phyloP scores from a whole-genome alignment of 2,888 invertebrate genomes.

The Ctena decussata region DNA sequence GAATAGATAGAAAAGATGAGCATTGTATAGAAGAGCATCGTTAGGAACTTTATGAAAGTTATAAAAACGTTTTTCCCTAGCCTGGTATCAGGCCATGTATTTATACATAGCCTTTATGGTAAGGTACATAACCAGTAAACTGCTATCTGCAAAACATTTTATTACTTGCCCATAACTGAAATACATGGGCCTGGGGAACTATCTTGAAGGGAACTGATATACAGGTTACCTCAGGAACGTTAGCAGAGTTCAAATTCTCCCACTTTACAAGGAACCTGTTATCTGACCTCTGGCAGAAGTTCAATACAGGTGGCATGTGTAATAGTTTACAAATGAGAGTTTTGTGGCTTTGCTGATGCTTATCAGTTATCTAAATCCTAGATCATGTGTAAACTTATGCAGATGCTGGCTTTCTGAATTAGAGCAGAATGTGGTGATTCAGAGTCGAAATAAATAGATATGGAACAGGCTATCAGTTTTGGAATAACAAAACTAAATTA shows the following conservation, averaged over 20 bases:
- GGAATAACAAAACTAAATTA: background rate
- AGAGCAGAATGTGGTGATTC: background rate
- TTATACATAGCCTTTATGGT: no score
- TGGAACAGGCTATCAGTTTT: background rate
- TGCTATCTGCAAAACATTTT: no score
- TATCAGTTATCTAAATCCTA: background rate
- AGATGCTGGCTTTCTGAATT: background rate
- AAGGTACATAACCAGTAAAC: no score
- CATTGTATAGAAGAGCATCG: no score
- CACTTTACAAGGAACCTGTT: background rate
- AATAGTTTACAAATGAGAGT: background rate
- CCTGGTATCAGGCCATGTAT: no score
- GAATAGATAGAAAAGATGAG: no score
- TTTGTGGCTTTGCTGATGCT: background rate
- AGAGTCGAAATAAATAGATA: background rate
- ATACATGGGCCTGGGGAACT: background rate
- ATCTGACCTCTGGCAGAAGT: background rate
- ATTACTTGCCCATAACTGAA: no score
- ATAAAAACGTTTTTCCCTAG: no score
- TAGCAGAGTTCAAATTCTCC: background rate
- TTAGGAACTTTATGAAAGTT: no score
- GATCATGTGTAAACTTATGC: background rate
- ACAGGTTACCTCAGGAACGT: background rate
- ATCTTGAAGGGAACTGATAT: background rate
- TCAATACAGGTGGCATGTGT: background rate